Evolutionary conservation across 2,888 invertebrate genomes (phyloP), one percentile per base, ranked within the genome.

Genomic region (Cecidostiba fungosa): DNA sequence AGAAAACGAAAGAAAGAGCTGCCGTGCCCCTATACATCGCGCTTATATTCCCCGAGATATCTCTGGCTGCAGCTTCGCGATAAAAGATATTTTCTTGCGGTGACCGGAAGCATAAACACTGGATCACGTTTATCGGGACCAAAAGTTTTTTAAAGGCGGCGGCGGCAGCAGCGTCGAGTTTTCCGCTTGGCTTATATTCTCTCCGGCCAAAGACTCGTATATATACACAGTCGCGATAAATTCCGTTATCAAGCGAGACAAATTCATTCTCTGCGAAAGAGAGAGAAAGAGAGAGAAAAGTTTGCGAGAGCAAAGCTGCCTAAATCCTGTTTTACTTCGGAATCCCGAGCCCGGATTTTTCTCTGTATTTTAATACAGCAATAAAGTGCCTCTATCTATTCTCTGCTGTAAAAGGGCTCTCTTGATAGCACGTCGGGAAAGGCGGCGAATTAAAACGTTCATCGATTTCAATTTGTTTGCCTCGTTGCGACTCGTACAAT

Each of bases 41-140:
- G 54, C 10, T 59, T 50, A 19, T 50, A 50, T 16, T 6, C 43
- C 16, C 39, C 59, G n/a, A 77, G 77, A 70, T 77, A 83, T 83
- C 73, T 54, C 14, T 19, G 47, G 29, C 66, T 36, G 50, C 66
- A 10, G 16, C 23, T 2, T 29, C 36, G 43, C 36, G 86, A 77
- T 80, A 83, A 83, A 73, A 79, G 77, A 83, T 86, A 83, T 72
- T 73, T 47, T 66, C 72, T 54, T n/a, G 82, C 50, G 77, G 70
- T 86, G 86, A 84, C 84, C 86, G 77, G 84, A 86, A 86, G 81
- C 84, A 77, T 77, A 81, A 84, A 84, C 77, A 86, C 73, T 79
- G 81, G 77, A 86, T 86, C 73, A 66, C 77, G 77, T 84, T 86
- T 84, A 84, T 86, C 84, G 70, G 29, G 50, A 81, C 36, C 26